A percentile compares a stretch with the other conserved stretches of the same genome.
Evolutionary conservation across 2,797 vertebrate species (phyloP).

Genomic region (Sciaenops ocellatus): DNA sequence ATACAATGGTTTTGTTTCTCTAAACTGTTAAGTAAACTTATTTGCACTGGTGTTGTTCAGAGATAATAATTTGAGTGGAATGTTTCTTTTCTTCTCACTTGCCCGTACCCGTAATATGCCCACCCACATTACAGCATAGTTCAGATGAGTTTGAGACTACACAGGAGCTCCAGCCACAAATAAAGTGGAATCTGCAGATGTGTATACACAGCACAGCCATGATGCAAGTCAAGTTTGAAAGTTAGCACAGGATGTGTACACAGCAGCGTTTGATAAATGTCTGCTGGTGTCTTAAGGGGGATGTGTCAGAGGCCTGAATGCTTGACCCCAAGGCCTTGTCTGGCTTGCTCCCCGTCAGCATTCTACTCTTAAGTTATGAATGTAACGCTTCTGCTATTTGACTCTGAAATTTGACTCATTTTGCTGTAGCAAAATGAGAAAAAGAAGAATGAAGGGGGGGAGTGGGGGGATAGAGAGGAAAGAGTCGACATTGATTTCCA

Average conservation of each 20-base stretch:
- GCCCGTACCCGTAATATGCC: conserved; percentile 35
- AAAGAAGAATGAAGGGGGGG: no score
- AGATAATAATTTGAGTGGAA: conserved; percentile 6
- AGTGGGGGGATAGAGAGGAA: not conserved
- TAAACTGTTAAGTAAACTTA: not conserved
- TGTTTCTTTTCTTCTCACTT: conserved; percentile 26
- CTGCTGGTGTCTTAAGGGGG: conserved; percentile 59
- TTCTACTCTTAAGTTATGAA: conserved; percentile 23
- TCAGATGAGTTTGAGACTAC: conserved; percentile 61
- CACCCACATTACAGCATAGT: conserved; percentile 60
- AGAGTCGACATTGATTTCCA: conserved; percentile 4
- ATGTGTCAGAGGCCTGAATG: conserved; percentile 41
- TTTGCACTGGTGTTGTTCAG: not conserved
- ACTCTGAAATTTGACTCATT: conserved; percentile 10
- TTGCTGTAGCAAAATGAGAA: not conserved
- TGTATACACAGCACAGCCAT: conserved; percentile 67
- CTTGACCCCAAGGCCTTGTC: conserved; percentile 51
- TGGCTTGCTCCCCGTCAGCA: conserved; percentile 16
- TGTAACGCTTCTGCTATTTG: conserved; percentile 16
- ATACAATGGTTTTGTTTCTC: not conserved
- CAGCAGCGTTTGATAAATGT: conserved; percentile 71
- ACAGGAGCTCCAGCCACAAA: conserved; percentile 70
- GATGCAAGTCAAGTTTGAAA: conserved; percentile 72
- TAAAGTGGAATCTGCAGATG: conserved; percentile 70
- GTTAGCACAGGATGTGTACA: conserved; percentile 76